Evolutionary conservation across 1,140 invertebrate species (phyloP), one percentile per base, ranked within the genome.

Genomic region (Euwallacea similis): DNA sequence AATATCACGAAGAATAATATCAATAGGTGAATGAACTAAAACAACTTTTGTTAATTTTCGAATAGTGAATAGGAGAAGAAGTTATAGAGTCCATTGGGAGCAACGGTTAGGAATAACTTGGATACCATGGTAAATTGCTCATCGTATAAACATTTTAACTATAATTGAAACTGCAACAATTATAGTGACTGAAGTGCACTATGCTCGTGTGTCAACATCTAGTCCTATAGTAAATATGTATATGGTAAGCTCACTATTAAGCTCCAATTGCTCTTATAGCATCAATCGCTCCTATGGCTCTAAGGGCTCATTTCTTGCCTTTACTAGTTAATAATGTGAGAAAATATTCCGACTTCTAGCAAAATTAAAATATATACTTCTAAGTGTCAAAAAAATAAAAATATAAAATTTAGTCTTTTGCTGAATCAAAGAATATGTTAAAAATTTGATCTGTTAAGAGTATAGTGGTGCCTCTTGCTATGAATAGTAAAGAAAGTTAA

Each of bases 381-480:
- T 44, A 89, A 88, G 72, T 92, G 90, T 0, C 89, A 89, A 87
- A 90, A 91, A 82, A 92, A 91, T 86, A 88, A 91, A 85, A 92
- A 91, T 84, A 92, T 76, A 91, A 73, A 83, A 91, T 85, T 58
- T 88, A 88, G 75, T 91, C 88, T 62, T 89, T 89, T 42, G 82
- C 77, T 42, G 87, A 87, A 70, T 90, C 86, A 85, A 90, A 91
- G 81, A 91, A 90, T 42, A 88, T 88, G 85, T 89, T 88, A 79
- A 91, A 79, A 82, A 90, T 89, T 78, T 87, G 88, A 83, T 91
- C 88, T 15, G 85, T 85, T 80, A 91, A 81, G 72, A 91, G 73
- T 85, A 91, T 91, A 44, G 89, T 91, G 82, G 91, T 89, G 54
- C 86, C 90, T 66, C 87, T 89, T 2, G 89, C 90, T 83, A 91